These are phyloP conservation scores for Mesocricetus auratus DNA, from an alignment of 2,113 vertebrate species.

Conservation along the genomic window DNA sequence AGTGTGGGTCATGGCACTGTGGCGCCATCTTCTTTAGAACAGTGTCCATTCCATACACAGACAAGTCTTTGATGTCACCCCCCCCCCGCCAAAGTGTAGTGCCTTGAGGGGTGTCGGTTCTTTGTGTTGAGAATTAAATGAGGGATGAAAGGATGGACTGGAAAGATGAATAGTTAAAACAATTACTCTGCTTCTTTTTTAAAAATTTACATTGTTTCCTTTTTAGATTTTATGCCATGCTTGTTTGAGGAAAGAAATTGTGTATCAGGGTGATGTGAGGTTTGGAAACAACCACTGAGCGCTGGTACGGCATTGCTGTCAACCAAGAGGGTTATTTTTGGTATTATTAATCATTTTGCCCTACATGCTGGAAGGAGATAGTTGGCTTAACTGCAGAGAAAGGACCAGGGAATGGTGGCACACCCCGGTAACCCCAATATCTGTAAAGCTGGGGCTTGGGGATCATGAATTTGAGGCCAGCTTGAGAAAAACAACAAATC, in stretches of 20 bases:
- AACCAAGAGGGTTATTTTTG: neutral
- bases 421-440: neutral
- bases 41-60: fast-evolving
- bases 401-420: neutral
- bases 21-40: neutral
- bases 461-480: neutral
- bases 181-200: neutral
- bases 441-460: neutral
- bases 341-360: neutral
- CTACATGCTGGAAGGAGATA: neutral
- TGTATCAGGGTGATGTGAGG: neutral
- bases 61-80: neutral
- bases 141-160: neutral
- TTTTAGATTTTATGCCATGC: neutral
- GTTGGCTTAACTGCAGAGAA: neutral
- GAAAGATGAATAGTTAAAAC: neutral
- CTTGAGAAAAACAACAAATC: neutral
- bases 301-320: neutral
- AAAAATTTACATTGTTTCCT: neutral
- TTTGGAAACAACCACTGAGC: neutral
- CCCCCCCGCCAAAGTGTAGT: neutral
- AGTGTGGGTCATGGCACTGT: neutral
- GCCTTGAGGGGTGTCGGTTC: neutral
- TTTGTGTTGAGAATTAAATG: neutral
- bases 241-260: neutral